Evolutionary conservation across 2,113 vertebrate species (phyloP), one percentile per base, ranked within the genome.

Genomic region (Aepyceros melampus): DNA sequence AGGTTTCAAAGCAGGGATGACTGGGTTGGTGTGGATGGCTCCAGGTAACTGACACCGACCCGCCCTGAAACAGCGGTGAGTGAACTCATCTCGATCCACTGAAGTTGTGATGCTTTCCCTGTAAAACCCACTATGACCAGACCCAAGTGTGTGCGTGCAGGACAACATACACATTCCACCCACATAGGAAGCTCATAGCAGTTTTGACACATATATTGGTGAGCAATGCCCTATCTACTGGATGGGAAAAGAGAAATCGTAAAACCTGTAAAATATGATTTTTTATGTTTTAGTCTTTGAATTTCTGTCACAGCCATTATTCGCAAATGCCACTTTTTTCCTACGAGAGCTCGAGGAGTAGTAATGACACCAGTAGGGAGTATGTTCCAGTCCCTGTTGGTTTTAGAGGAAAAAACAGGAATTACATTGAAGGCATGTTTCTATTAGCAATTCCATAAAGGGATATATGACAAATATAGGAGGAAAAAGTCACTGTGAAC

Each of bases 401-500:
- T 9, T 9, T 88, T 83, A 85, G 36, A 76, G 23, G 23, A 98
- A 85, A 71, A 91, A 21, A 81, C 1, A 88, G 10, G 1, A 84
- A 95, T 96, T 95, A 97, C 92, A n/a, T 47, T 91, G 89, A 95
- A 40, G 94, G 6, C 12, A n/a, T 62, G 56, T 98, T 56, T 79
- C 40, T 92, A 25, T 40, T 92, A 88, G 31, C 79, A 79, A 87
- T 92, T 92, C 71, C 27, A 91, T 94, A 96, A 89, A 88, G 56
- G 12, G 93, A 91, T 36, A 25, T 53, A 33, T 84, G 87, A 97
- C 97, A 97, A 1, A 36, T 64, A 33, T 2, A 95, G 67, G 36
- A 64, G 15, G 23, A 55, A 85, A 95, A 98, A 97, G 47, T 91
- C 87, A 98, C 98, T 97, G 95, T 55, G 40, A 85, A 87, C 27